Evolutionary conservation across 1,140 invertebrate species (phyloP).

Genomic region (Leguminivora glycinivorella): DNA sequence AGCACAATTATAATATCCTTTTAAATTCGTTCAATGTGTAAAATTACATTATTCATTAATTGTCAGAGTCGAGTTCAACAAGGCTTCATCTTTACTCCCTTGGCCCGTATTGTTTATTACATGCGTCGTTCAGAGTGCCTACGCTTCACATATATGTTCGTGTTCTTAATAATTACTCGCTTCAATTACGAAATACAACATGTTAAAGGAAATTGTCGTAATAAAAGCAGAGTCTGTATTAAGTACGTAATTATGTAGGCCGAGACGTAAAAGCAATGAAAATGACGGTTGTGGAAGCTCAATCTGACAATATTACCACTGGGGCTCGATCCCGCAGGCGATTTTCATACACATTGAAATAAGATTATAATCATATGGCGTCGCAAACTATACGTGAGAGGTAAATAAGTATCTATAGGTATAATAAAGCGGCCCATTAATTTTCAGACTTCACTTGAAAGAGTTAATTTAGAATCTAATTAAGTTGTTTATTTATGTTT

Average conservation of each 20-base stretch:
- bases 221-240: constrained; percentile 25
- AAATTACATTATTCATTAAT: background rate
- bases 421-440: background rate
- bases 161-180: constrained; percentile 11
- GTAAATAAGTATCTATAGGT: no score
- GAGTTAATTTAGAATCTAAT: no score
- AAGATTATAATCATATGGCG: background rate
- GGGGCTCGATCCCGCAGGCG: background rate
- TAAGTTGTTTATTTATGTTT: no score
- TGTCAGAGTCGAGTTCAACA: background rate
- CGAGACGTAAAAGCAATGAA: constrained; percentile 24
- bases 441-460: no score
- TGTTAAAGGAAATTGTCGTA: constrained; percentile 23
- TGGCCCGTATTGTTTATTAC: constrained; percentile 12
- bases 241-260: constrained; percentile 23
- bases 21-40: background rate
- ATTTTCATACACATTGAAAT: background rate
- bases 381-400: background rate
- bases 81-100: constrained; percentile 1
- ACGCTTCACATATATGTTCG: constrained; percentile 14
- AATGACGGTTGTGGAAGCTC: constrained; percentile 15
- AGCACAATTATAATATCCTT: background rate
- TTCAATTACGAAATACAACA: constrained; percentile 26
- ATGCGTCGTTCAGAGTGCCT: constrained; percentile 6
- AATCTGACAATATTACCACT: constrained; percentile 12